Evolutionary conservation across 2,888 invertebrate genomes (phyloP), one percentile per base, ranked within the genome.

Genomic region (Coronaproctus castanopsis): DNA sequence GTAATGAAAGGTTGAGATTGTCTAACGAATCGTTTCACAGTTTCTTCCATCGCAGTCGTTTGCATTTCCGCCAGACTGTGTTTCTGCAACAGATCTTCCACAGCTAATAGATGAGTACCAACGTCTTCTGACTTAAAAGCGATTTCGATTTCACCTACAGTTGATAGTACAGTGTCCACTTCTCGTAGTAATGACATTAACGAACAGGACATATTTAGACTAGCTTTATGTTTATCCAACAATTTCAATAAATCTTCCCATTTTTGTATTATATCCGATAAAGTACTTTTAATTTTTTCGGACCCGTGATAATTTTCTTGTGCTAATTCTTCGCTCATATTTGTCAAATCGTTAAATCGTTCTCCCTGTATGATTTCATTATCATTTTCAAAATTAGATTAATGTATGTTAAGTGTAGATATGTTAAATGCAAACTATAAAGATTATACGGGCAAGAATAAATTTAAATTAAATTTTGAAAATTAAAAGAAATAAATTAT

Each of bases 1-100:
- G 73, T 73, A 58, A 78, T 77, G 67, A 77, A 79, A 57, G 77
- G 76, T 65, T 75, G 73, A 1, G 78, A 81, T 65, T 82, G 78
- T 48, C 87, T 75, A 63, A 82, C 84, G 55, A 95, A 78, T 52
- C 85, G 78, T 22, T 86, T 77, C 62, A 89, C 82, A 49, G 84
- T 84, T 71, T 93, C 92, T 19, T 90, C 89, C 61, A 92, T 77
- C 0, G 91, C 86, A 21, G 86, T 86, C 0, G 95, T 84, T 73
- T 92, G 90, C 62, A 93, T 74, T 71, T 97, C 96, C 67, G 89
- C 85, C 54, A 98, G 75, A 19, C 87, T 87, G 73, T 97, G 95
- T 63, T 92, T 91, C 67, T 96, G 95, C 59, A 97, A 74, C 52
- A 95, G 75, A 64, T 97, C 93, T 71, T 97, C 96, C 8, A 93